A percentile compares a stretch with the other conserved stretches of the same genome.
Conservation (phyloP, 2,888 invertebrate genomes). For the Hedya salicella region DNA sequence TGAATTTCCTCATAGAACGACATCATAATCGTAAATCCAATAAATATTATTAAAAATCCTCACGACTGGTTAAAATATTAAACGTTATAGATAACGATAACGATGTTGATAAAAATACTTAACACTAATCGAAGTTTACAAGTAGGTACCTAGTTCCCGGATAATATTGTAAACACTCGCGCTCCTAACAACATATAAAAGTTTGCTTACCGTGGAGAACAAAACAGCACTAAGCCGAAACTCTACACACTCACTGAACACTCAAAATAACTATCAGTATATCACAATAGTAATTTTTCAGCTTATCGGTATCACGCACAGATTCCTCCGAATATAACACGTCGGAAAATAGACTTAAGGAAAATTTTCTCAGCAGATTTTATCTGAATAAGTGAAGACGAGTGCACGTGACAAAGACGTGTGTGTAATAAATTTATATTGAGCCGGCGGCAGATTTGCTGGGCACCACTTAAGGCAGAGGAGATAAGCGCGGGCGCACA, state of each 20-base stretch:
- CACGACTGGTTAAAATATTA: too few species aligned
- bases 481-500: conserved; percentile 50
- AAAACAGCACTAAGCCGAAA: conserved; percentile 1
- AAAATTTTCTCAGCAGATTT: conserved; percentile 38
- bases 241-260: conserved; percentile 15
- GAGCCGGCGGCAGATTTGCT: conserved; percentile 70
- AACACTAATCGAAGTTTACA: too few species aligned
- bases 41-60: too few species aligned
- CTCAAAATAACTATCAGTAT: conserved; percentile 22
- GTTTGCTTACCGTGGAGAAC: conserved; percentile 29
- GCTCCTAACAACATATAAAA: background rate
- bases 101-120: too few species aligned
- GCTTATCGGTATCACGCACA: conserved; percentile 36
- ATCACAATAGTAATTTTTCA: conserved; percentile 8
- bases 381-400: conserved; percentile 56
- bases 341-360: conserved; percentile 34
- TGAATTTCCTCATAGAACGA: too few species aligned
- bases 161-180: too few species aligned
- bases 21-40: too few species aligned
- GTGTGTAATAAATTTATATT: conserved; percentile 75
- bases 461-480: conserved; percentile 66
- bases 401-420: conserved; percentile 64
- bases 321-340: conserved; percentile 30
- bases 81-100: too few species aligned
- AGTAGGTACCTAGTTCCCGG: too few species aligned